A percentile compares a stretch with the other conserved stretches of the same genome.
Evolutionary conservation across 2,113 vertebrate genomes (phyloP).

Genomic region (Shinisaurus crocodilurus): DNA sequence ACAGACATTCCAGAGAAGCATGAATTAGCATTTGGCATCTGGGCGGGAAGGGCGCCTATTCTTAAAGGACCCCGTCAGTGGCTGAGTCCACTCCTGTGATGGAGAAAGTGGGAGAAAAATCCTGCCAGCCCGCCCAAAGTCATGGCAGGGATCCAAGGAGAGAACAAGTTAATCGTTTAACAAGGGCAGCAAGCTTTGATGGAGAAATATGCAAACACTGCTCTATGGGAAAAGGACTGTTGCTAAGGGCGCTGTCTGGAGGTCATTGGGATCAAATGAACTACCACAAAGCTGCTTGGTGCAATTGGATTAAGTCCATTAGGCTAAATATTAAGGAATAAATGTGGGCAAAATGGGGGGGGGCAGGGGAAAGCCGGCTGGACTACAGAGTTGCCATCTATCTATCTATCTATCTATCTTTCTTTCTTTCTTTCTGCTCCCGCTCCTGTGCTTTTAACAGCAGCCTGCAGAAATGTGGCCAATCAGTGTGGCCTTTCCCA

Average conservation of each 20-base stretch:
- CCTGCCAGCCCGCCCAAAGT: background rate
- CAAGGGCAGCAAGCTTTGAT: background rate
- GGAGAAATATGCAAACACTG: background rate
- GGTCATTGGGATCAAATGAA: background rate
- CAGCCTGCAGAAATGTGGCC: background rate
- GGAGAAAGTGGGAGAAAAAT: background rate
- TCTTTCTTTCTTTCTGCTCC: background rate
- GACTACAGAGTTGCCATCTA: background rate
- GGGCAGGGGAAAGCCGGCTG: background rate
- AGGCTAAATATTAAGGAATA: background rate
- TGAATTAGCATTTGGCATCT: background rate
- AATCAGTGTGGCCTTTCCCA: background rate
- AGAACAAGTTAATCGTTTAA: conserved; percentile 31
- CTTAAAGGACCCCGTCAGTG: background rate
- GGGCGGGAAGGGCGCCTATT: too few relatives aligned
- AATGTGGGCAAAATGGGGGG: background rate
- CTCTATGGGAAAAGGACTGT: background rate
- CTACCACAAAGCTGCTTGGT: background rate
- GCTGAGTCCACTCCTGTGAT: background rate
- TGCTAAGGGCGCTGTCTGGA: background rate
- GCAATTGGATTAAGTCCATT: background rate
- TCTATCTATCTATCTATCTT: too few relatives aligned
- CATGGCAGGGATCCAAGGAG: conserved; percentile 27
- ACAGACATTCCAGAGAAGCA: conserved; percentile 8
- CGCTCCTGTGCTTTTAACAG: background rate